Conservation (phyloP, 2,113 vertebrate species). For the Verasper variegatus region DNA sequence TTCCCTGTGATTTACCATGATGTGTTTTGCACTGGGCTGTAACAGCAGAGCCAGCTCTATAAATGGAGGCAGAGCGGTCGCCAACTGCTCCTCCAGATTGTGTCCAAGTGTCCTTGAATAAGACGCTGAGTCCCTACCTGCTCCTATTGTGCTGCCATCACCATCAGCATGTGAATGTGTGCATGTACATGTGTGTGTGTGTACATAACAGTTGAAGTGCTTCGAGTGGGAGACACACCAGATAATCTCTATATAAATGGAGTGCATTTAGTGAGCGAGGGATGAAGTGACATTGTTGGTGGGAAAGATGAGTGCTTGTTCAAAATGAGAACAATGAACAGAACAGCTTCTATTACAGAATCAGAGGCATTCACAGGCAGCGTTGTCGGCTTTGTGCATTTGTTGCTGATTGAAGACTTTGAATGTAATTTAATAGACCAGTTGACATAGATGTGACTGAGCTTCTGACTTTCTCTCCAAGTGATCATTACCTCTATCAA, state of each 20-base stretch:
- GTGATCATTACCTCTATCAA: too few relatives aligned
- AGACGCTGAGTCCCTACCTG: background rate
- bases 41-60: background rate
- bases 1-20: slow-evolving; percentile 11
- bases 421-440: too few relatives aligned
- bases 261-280: background rate
- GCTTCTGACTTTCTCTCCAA: too few relatives aligned
- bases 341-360: background rate
- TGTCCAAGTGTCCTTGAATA: background rate
- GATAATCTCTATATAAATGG: background rate
- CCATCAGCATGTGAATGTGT: background rate
- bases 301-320: background rate
- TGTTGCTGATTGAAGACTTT: too few relatives aligned
- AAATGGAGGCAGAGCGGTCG: background rate
- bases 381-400: too few relatives aligned
- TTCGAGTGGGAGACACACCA: background rate
- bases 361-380: too few relatives aligned
- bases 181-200: background rate
- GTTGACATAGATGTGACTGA: too few relatives aligned
- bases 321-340: background rate
- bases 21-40: slow-evolving; percentile 10
- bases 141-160: background rate
- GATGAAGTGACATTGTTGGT: background rate
- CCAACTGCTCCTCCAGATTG: background rate
- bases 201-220: background rate